Evolutionary conservation across 2,888 invertebrate genomes (phyloP).

Genomic region (Saturnia pavonia): DNA sequence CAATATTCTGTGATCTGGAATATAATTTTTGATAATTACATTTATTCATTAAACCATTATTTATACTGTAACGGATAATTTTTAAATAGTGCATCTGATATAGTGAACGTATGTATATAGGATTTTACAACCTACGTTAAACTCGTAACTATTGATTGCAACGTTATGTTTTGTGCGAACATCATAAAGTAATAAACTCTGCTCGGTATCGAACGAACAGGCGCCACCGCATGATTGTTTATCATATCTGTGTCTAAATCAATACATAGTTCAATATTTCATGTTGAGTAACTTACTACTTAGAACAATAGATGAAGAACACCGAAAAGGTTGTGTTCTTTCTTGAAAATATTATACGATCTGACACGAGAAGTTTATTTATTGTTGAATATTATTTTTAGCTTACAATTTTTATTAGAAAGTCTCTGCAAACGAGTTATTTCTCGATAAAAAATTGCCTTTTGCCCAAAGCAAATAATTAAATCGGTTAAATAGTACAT

Average conservation of each 20-base stretch:
- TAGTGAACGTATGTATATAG: background rate
- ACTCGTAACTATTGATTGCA: background rate
- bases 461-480: too few species aligned
- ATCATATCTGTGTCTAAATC: slow-evolving; percentile 47
- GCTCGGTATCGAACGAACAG: slow-evolving; percentile 22
- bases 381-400: background rate
- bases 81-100: background rate
- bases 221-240: slow-evolving; percentile 40
- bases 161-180: slow-evolving; percentile 18
- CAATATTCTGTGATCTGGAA: too few species aligned
- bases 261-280: slow-evolving; percentile 43
- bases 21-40: too few species aligned
- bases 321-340: slow-evolving; percentile 39
- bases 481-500: too few species aligned
- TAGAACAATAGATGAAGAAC: slow-evolving; percentile 41
- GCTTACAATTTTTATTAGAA: too few species aligned
- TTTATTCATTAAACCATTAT: too few species aligned
- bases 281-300: slow-evolving; percentile 34
- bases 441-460: too few species aligned
- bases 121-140: slow-evolving; percentile 1
- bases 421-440: too few species aligned
- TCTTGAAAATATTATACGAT: slow-evolving; percentile 7
- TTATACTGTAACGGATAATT: too few species aligned
- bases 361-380: slow-evolving; percentile 12
- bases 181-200: too few species aligned